phyloP scores from a whole-genome alignment of 2,888 invertebrate genomes.

The Cataglyphis livida region DNA sequence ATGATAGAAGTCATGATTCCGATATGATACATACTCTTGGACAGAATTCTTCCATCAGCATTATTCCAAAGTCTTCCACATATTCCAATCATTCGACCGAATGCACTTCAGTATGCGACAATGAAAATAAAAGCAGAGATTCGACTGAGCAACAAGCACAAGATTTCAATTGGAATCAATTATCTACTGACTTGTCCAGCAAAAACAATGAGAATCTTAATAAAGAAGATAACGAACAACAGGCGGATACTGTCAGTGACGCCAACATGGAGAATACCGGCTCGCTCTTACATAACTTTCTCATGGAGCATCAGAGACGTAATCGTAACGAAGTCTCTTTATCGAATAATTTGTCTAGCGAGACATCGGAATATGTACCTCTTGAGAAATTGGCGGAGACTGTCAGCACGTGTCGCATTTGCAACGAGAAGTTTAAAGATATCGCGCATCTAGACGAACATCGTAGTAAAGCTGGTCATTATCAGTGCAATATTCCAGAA shows the following conservation, averaged over 20 bases:
- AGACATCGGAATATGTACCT: conserved; percentile 88
- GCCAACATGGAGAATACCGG: conserved; percentile 76
- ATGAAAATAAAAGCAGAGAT: conserved; percentile 65
- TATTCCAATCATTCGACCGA: conserved; percentile 66
- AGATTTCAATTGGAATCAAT: conserved; percentile 80
- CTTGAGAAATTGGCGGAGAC: conserved; percentile 88
- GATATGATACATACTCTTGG: conserved; percentile 75
- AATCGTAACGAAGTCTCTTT: conserved; percentile 77
- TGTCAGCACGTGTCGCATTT: conserved; percentile 88
- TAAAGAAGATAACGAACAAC: conserved; percentile 68
- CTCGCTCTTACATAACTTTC: conserved; percentile 81
- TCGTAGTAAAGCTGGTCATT: conserved; percentile 87
- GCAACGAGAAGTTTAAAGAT: conserved; percentile 88
- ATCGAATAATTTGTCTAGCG: conserved; percentile 74
- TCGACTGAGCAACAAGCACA: conserved; percentile 61
- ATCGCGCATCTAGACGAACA: conserved; percentile 87
- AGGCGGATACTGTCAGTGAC: conserved; percentile 71
- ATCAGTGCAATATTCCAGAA: conserved; percentile 85
- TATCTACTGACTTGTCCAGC: conserved; percentile 73
- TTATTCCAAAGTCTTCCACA: conserved; percentile 76
- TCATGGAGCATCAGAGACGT: conserved; percentile 82
- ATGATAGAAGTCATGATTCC: conserved; percentile 67
- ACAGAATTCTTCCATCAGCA: conserved; percentile 72
- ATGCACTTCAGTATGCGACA: conserved; percentile 53
- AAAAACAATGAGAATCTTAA: conserved; percentile 72